These are phyloP conservation scores for Dasysyrphus tricinctus DNA, from an alignment of 2,888 invertebrate genomes.

Conservation along the genomic window DNA sequence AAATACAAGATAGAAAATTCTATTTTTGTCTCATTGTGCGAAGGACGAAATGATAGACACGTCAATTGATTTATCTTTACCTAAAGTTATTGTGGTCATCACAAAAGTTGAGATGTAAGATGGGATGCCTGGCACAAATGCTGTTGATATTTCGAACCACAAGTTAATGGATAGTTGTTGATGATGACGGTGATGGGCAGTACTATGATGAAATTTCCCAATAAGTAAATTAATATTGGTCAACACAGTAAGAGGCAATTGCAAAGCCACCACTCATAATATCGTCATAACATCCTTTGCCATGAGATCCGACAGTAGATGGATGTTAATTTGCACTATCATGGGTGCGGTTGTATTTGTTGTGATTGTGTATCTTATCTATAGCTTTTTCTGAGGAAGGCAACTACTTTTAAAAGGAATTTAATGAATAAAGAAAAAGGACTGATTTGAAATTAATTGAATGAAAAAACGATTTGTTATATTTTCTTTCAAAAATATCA, in stretches of 20 bases:
- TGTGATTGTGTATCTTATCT: background rate
- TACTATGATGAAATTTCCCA: constrained; percentile 39
- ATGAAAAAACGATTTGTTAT: too few relatives aligned
- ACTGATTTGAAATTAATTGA: background rate
- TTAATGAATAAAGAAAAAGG: background rate
- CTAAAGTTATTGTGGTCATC: constrained; percentile 3
- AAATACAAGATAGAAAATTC: constrained; percentile 12
- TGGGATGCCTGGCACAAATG: constrained; percentile 16
- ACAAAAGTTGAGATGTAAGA: too few relatives aligned
- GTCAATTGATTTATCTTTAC: constrained; percentile 13
- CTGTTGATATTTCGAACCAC: constrained; percentile 44
- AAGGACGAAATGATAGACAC: constrained; percentile 4
- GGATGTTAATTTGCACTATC: too few relatives aligned
- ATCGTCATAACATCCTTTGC: constrained; percentile 23
- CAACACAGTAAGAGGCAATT: constrained; percentile 49
- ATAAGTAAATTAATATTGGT: constrained; percentile 57
- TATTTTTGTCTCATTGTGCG: constrained; percentile 1
- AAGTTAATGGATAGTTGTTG: constrained; percentile 55
- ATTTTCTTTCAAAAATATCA: too few relatives aligned
- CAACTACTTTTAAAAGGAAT: background rate
- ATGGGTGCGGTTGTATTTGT: background rate
- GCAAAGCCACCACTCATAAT: constrained; percentile 4
- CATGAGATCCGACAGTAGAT: background rate
- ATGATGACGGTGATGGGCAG: constrained; percentile 37
- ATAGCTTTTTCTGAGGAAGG: background rate